phyloP scores from a whole-genome alignment of 2,113 vertebrate genomes.

The Urocolius indicus region DNA sequence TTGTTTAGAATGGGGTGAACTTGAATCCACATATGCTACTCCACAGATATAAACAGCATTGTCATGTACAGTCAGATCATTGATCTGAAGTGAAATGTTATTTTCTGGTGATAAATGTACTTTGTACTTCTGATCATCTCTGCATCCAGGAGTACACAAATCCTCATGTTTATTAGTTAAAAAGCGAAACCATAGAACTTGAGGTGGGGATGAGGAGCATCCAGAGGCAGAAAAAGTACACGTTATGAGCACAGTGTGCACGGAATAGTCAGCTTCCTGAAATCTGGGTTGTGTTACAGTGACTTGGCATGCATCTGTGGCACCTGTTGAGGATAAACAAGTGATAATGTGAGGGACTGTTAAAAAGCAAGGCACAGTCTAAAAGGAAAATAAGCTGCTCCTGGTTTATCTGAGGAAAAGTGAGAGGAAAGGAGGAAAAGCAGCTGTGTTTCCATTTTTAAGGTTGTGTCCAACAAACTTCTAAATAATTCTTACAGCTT shows the following conservation, averaged over 20 bases:
- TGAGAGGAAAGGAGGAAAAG: neutral
- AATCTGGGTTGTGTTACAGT: constrained; percentile 49
- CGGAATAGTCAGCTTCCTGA: constrained; percentile 24
- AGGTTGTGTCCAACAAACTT: neutral
- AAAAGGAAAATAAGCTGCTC: neutral
- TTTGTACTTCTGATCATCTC: constrained; percentile 34
- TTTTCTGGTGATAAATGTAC: neutral
- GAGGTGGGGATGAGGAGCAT: neutral
- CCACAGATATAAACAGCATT: constrained; percentile 79
- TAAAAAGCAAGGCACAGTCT: neutral
- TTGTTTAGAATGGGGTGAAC: constrained; percentile 8
- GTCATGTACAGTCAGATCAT: constrained; percentile 48
- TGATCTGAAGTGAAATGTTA: constrained; percentile 57
- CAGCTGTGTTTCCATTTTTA: neutral
- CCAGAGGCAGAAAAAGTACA: constrained; percentile 54
- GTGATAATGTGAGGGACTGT: neutral
- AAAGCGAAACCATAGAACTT: constrained; percentile 77
- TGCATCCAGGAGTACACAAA: constrained; percentile 38
- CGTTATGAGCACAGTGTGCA: neutral
- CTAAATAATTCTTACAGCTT: neutral
- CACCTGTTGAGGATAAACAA: constrained; percentile 49
- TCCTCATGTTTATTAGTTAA: neutral
- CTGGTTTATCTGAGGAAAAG: neutral
- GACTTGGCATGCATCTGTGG: constrained; percentile 35
- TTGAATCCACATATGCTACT: constrained; percentile 40